These are phyloP conservation scores for Microplitis deprimator DNA, from an alignment of 2,888 invertebrate species.

Conservation along the genomic window DNA sequence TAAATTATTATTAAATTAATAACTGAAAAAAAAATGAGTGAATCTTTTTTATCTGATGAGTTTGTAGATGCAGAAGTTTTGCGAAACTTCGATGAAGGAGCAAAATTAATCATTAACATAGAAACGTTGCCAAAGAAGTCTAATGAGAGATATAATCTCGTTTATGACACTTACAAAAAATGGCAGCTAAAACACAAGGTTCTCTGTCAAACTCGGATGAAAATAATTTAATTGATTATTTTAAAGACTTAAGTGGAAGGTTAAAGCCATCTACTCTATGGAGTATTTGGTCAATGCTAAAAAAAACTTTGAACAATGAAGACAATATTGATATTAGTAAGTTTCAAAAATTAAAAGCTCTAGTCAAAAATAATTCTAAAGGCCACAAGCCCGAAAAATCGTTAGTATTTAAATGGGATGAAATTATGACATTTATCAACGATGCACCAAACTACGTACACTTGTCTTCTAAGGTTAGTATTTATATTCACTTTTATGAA, in stretches of 20 bases:
- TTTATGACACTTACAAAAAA: conserved; percentile 36
- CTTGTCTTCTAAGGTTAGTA: conserved; percentile 47
- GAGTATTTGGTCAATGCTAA: conserved; percentile 36
- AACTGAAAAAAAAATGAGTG: background rate
- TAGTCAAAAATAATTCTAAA: conserved; percentile 46
- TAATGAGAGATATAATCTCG: conserved; percentile 35
- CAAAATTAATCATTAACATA: conserved; percentile 18
- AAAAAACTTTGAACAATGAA: conserved; percentile 42
- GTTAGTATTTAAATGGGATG: conserved; percentile 44
- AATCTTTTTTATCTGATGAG: background rate
- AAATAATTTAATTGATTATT: background rate
- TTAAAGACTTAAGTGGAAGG: conserved; percentile 29
- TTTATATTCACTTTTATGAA: conserved; percentile 34
- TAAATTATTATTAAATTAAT: no score
- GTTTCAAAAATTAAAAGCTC: conserved; percentile 47
- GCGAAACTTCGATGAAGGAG: conserved; percentile 25
- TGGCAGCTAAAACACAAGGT: conserved; percentile 26
- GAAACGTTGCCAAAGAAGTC: conserved; percentile 39
- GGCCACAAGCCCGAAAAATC: conserved; percentile 48
- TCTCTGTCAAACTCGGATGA: conserved; percentile 39
- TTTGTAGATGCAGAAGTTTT: conserved; percentile 30
- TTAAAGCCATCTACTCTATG: conserved; percentile 39
- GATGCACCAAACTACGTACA: conserved; percentile 45
- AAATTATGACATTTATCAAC: conserved; percentile 47
- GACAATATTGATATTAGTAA: conserved; percentile 46